phyloP scores from a whole-genome alignment of 2,113 vertebrate genomes.

The Bufo gargarizans region DNA sequence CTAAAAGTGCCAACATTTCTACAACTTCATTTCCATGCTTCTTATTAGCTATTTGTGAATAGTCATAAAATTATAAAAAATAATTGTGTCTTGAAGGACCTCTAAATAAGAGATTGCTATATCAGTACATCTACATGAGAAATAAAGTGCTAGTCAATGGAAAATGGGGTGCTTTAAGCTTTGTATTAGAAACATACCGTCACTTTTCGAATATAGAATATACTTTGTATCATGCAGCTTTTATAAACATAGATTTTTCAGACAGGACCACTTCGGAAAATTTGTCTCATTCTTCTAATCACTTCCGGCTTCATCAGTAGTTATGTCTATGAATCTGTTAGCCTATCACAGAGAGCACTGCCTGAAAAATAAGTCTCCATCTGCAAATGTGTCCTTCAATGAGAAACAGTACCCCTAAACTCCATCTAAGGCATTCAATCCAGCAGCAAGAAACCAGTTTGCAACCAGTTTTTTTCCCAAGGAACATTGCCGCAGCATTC shows the following conservation, averaged over 20 bases:
- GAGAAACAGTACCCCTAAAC: too few species aligned
- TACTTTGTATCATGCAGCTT: not conserved
- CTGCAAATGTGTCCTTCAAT: too few species aligned
- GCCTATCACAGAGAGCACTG: not conserved
- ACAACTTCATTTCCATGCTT: not conserved
- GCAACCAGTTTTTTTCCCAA: too few species aligned
- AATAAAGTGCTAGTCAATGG: not conserved
- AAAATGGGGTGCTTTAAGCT: not conserved
- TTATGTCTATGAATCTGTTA: not conserved
- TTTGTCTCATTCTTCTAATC: not conserved
- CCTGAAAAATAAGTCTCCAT: too few species aligned
- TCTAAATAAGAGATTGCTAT: not conserved
- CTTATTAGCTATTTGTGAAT: conserved; percentile 1
- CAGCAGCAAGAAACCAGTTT: too few species aligned
- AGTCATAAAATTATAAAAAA: conserved; percentile 5
- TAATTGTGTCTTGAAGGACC: not conserved
- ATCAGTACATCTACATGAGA: not conserved
- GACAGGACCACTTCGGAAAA: not conserved
- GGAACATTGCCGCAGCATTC: too few species aligned
- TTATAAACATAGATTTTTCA: not conserved
- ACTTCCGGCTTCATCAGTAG: not conserved
- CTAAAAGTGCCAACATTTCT: not conserved
- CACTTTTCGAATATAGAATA: not conserved
- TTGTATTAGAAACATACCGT: not conserved
- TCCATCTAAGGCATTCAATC: too few species aligned